Base-by-base conservation (phyloP, 1,140 invertebrate species). In the Macrotrachela quadricornifera region DNA sequence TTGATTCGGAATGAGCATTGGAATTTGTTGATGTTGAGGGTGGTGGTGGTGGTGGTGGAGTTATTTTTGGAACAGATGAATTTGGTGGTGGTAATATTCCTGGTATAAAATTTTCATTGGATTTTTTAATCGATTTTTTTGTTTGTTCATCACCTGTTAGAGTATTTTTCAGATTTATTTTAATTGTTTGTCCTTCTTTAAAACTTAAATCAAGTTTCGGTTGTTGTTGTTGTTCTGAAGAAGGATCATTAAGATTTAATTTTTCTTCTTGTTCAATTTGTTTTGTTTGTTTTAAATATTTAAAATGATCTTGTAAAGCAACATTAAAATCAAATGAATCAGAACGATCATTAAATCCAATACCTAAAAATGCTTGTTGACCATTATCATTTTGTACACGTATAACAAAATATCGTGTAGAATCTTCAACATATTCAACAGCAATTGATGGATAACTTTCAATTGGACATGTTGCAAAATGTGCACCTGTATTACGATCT, bases 241-340 rank as follows among this genome's bases (percentile, higher is more conserved):
- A 30, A 30, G 21, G 8, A 30, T 30, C 8, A 30, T 30, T 8
- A 30, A 8, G 8, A 11, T 79, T 77, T 56, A 74, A 49, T 46
- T 54, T 46, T 10, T 30, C 42, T 21, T 54, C 68, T 62, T 85
- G 82, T 50, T 15, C 38, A 45, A 18, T 13, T 13, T 42, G 41
- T 41, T 49, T 46, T 56, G 66, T 59, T 69, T 90, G 90, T 63
- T 85, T 84, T 2, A 92, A 63, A 80, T 84, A 88, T 73, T 95
- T 96, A 62, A 97, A 97, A 68, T 95, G 88, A 73, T 96, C 90
- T 74, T 96, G 91, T 38, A 99, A 74, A 18, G 91, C 82, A 17
- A 99, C 92, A 75, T 97, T 96, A 14, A 99, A 74, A 75, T 99
- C 94, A 75, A 99, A 99, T 49, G 91, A 95, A 70, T 99, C 92